Conservation (phyloP, 1,140 invertebrate species). For the Drosophila ogumai region DNA sequence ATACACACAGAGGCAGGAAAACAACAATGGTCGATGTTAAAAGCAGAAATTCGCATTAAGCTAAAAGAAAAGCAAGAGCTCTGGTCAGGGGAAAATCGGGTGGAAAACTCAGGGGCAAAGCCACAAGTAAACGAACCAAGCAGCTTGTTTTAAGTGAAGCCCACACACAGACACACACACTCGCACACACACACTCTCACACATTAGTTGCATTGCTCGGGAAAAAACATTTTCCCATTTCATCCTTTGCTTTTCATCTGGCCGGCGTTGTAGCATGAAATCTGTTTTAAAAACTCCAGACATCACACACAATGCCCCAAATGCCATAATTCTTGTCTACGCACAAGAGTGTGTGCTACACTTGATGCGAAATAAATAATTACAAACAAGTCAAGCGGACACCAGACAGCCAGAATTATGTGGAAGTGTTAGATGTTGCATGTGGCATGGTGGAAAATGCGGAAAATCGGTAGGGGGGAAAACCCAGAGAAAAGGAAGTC, state of each 20-base stretch:
- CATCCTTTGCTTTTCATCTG: slow-evolving; percentile 53
- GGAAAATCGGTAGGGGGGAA: not conserved
- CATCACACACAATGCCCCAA: slow-evolving; percentile 68
- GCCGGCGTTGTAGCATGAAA: slow-evolving; percentile 75
- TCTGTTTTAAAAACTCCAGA: slow-evolving; percentile 72
- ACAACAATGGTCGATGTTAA: slow-evolving; percentile 76
- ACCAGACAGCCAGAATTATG: slow-evolving; percentile 41
- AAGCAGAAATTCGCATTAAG: slow-evolving; percentile 80
- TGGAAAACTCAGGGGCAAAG: slow-evolving; percentile 36
- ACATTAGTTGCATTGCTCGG: slow-evolving; percentile 38
- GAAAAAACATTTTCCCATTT: slow-evolving; percentile 25
- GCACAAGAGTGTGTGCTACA: slow-evolving; percentile 72
- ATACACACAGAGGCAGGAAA: slow-evolving; percentile 15
- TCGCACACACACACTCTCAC: slow-evolving; percentile 6
- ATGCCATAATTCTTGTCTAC: slow-evolving; percentile 79
- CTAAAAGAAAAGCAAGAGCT: slow-evolving; percentile 74
- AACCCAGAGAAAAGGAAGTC: not conserved
- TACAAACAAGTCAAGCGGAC: slow-evolving; percentile 78
- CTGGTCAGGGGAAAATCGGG: slow-evolving; percentile 29
- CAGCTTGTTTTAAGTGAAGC: slow-evolving; percentile 76
- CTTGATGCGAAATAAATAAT: slow-evolving; percentile 79
- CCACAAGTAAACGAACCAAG: slow-evolving; percentile 78
- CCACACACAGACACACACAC: slow-evolving; percentile 6
- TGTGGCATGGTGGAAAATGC: not conserved
- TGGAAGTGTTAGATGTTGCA: slow-evolving; percentile 34